Conservation (phyloP, 2,797 vertebrate species). For the Micrastur ruficollis region DNA sequence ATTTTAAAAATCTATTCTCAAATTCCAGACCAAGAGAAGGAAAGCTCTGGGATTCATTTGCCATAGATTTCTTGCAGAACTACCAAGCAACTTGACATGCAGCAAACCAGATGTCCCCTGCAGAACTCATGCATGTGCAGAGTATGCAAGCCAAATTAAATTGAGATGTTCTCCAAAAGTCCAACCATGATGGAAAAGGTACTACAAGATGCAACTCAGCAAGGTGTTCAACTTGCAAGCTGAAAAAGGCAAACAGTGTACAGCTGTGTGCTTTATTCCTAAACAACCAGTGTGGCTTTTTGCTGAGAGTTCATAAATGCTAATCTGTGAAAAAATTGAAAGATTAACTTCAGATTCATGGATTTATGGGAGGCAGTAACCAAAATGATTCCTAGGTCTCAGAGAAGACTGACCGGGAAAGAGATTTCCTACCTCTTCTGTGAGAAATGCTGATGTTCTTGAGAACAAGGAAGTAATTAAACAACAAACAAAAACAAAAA, state of each 20-base stretch:
- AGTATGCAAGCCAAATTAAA: neutral
- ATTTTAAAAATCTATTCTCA: neutral
- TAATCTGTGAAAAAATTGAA: neutral
- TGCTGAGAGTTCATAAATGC: neutral
- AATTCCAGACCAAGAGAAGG: neutral
- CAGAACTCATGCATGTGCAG: neutral
- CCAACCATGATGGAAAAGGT: neutral
- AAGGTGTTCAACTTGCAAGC: neutral
- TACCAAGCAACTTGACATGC: neutral
- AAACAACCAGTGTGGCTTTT: neutral
- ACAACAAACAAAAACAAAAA: neutral
- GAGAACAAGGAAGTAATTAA: neutral
- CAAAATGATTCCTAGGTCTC: neutral
- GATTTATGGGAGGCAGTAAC: neutral
- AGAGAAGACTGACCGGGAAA: neutral
- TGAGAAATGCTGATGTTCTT: neutral
- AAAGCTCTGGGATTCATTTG: slow-evolving; percentile 40
- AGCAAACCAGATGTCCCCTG: slow-evolving; percentile 34
- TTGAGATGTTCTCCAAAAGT: neutral
- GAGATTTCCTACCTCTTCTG: neutral
- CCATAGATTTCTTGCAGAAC: neutral
- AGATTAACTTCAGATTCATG: neutral
- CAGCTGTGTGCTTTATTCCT: neutral
- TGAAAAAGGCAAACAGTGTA: neutral
- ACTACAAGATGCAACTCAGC: neutral